phyloP scores from a whole-genome alignment of 2,113 vertebrate genomes.

The Chrysochloris asiatica region DNA sequence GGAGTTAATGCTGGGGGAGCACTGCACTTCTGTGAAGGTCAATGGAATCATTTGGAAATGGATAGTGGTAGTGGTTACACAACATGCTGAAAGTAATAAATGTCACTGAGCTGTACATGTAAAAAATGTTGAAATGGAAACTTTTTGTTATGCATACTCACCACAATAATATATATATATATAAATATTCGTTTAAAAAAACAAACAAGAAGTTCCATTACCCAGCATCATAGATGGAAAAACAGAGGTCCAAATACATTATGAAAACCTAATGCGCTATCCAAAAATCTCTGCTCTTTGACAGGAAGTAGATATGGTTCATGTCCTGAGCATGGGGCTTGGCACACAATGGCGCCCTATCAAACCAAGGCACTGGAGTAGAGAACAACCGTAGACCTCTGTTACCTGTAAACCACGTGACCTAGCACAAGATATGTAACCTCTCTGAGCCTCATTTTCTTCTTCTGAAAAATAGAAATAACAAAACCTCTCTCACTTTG shows the following conservation, averaged over 20 bases:
- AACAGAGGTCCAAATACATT: background rate
- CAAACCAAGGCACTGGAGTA: background rate
- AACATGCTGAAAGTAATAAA: background rate
- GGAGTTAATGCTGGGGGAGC: background rate
- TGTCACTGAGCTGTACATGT: background rate
- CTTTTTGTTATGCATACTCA: background rate
- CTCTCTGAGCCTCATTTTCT: constrained; percentile 6
- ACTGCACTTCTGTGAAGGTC: background rate
- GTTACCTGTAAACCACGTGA: too few species aligned
- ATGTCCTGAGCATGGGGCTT: background rate
- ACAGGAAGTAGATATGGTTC: background rate
- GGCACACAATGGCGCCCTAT: background rate
- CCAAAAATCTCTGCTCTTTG: background rate
- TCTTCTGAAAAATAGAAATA: background rate
- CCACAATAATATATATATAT: background rate
- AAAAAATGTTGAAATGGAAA: background rate
- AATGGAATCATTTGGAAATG: background rate
- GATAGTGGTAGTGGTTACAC: background rate
- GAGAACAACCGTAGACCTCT: background rate
- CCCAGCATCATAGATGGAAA: background rate
- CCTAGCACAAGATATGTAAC: background rate
- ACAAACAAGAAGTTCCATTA: constrained; percentile 1
- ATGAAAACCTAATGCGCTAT: background rate
- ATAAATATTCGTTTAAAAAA: background rate
- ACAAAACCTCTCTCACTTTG: background rate